These are phyloP conservation scores for Trachelus iudaicus DNA, from an alignment of 2,888 invertebrate genomes.

Conservation along the genomic window DNA sequence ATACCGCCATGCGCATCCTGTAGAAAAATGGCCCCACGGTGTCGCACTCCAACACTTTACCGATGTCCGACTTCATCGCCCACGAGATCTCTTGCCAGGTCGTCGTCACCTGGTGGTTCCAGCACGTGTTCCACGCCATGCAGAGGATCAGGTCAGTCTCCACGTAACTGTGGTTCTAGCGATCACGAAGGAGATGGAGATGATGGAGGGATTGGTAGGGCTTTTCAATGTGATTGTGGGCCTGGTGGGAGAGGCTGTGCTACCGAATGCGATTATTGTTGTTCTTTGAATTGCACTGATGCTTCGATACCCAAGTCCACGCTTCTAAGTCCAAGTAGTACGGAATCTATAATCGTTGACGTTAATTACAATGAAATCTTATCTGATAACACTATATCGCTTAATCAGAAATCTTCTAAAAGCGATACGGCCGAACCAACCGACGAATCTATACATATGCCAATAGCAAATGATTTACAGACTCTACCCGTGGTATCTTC, in stretches of 20 bases:
- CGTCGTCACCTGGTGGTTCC: slow-evolving; percentile 1
- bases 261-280: slow-evolving; percentile 22
- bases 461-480: not conserved
- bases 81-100: not conserved
- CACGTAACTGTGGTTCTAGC: slow-evolving; percentile 7
- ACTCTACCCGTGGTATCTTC: not conserved
- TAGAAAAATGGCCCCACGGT: slow-evolving; percentile 22
- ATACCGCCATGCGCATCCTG: slow-evolving; percentile 26
- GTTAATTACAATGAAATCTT: not conserved
- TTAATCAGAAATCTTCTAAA: not conserved
- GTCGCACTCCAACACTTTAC: not conserved
- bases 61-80: not conserved
- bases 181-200: slow-evolving; percentile 29
- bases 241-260: slow-evolving; percentile 18
- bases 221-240: slow-evolving; percentile 19
- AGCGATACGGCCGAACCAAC: not conserved
- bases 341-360: not conserved
- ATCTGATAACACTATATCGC: not conserved
- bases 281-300: slow-evolving; percentile 14
- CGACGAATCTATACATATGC: not conserved
- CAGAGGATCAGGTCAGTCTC: slow-evolving; percentile 30
- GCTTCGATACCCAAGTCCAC: not conserved
- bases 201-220: not conserved
- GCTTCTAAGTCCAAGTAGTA: not conserved
- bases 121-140: slow-evolving; percentile 13